Conservation (phyloP, 1,140 invertebrate genomes). For the Pseudomyrmex cubaensis region DNA sequence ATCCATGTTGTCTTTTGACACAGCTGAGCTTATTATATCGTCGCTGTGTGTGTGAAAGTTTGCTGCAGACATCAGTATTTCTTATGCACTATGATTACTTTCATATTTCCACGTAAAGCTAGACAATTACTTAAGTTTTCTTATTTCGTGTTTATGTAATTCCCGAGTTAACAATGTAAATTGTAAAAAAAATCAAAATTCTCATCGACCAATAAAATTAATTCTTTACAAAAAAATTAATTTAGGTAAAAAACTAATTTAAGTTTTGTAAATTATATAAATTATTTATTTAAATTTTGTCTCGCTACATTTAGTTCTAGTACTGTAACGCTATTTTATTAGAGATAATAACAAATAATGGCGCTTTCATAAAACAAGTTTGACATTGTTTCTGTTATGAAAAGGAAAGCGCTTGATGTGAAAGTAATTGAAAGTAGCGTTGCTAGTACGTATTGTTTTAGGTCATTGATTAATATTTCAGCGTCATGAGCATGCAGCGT, state of each 20-base stretch:
- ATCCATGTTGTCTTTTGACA: conserved; percentile 14
- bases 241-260: background rate
- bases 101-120: conserved; percentile 5
- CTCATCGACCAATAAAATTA: background rate
- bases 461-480: conserved; percentile 38
- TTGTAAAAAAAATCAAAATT: background rate
- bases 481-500: background rate
- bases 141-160: background rate
- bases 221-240: background rate
- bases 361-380: background rate
- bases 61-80: background rate
- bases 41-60: background rate
- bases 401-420: conserved; percentile 48
- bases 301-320: background rate
- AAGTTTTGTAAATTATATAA: background rate
- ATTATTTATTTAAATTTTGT: background rate
- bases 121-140: background rate
- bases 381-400: conserved; percentile 39
- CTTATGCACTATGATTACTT: conserved; percentile 14
- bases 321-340: conserved; percentile 16
- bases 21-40: conserved; percentile 23
- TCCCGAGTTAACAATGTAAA: conserved; percentile 13
- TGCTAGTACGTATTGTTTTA: conserved; percentile 30
- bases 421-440: conserved; percentile 55
- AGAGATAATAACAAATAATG: conserved; percentile 3